phyloP scores from a whole-genome alignment of 2,797 vertebrate species.

The Benthosema pterotum region DNA sequence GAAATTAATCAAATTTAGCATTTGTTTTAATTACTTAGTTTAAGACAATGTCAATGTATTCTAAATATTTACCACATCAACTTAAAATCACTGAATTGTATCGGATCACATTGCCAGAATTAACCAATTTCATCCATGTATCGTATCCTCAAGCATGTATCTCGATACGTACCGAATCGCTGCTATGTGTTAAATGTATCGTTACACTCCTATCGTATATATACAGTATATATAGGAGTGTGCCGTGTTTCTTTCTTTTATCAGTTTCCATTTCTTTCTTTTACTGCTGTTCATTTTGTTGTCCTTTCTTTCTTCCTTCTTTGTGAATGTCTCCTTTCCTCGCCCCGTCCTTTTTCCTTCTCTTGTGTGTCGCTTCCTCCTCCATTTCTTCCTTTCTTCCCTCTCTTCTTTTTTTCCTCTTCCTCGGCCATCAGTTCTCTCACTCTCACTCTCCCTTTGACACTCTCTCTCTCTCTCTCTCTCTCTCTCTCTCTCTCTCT shows the following conservation, averaged over 20 bases:
- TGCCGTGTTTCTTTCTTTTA: not conserved
- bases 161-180: too few species aligned
- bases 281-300: not conserved
- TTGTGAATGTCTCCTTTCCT: slow-evolving; percentile 4
- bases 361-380: not conserved
- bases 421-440: slow-evolving; percentile 12
- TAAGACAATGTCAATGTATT: too few species aligned
- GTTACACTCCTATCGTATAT: too few species aligned
- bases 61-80: too few species aligned
- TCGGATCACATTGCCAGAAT: too few species aligned
- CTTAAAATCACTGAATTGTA: too few species aligned
- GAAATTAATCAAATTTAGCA: too few species aligned
- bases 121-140: too few species aligned
- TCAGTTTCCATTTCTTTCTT: not conserved
- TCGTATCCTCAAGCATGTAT: too few species aligned
- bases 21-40: too few species aligned
- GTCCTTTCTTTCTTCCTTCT: not conserved
- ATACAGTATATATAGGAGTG: too few species aligned
- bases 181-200: too few species aligned
- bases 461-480: slow-evolving; percentile 15
- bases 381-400: not conserved
- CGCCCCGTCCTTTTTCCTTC: not conserved
- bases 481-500: slow-evolving; percentile 18
- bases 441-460: slow-evolving; percentile 2
- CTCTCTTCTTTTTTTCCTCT: slow-evolving; percentile 16